Evolutionary conservation across 2,797 vertebrate genomes (phyloP).

Genomic region (Hippocampus kuda): DNA sequence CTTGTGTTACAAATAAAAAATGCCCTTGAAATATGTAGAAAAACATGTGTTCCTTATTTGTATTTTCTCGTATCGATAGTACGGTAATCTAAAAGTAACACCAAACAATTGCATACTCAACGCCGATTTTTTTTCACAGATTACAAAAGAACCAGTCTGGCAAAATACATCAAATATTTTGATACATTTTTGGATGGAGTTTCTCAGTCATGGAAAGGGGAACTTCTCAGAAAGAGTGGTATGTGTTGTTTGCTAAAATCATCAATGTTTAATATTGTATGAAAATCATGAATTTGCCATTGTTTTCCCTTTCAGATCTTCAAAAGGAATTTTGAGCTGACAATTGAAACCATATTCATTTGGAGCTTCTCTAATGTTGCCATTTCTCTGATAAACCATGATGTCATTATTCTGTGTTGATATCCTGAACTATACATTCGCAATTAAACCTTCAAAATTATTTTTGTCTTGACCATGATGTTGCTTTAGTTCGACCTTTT

Average conservation of each 20-base stretch:
- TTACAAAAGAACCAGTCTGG: conserved; percentile 87
- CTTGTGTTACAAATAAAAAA: background rate
- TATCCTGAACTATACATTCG: background rate
- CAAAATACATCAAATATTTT: conserved; percentile 77
- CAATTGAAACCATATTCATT: background rate
- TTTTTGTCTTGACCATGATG: background rate
- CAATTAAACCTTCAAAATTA: background rate
- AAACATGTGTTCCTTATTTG: background rate
- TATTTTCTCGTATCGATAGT: background rate
- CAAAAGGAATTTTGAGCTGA: conserved; percentile 66
- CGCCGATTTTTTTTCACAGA: conserved; percentile 57
- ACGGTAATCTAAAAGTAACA: background rate
- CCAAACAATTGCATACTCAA: background rate
- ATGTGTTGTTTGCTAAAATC: conserved; percentile 20
- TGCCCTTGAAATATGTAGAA: background rate
- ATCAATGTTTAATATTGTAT: background rate
- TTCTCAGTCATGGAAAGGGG: conserved; percentile 71
- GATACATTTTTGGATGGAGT: conserved; percentile 82
- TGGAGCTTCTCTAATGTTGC: background rate
- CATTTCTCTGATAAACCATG: background rate
- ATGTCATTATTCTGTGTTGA: background rate
- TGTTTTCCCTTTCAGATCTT: conserved; percentile 56
- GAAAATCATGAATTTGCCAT: background rate
- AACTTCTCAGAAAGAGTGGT: conserved; percentile 80
- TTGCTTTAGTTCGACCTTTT: background rate